These are phyloP conservation scores for Tretioscincus oriximinensis DNA, from an alignment of 2,113 vertebrate genomes.

Conservation along the genomic window DNA sequence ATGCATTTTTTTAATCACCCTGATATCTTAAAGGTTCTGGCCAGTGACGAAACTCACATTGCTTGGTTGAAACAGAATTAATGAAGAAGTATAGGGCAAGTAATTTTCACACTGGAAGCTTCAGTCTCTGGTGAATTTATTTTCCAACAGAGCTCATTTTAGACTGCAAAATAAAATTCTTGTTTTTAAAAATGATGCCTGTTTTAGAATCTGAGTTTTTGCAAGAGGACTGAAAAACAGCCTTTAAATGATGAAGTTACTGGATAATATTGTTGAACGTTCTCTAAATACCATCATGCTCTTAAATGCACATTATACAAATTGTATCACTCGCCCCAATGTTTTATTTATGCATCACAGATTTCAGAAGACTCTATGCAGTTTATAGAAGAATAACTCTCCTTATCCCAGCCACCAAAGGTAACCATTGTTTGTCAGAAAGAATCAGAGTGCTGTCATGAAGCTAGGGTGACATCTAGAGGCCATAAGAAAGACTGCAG, in stretches of 20 bases:
- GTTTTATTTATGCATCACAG: no score
- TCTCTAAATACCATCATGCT: slow-evolving; percentile 19
- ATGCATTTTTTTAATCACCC: slow-evolving; percentile 3
- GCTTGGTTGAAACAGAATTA: slow-evolving; percentile 24
- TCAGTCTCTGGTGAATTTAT: slow-evolving; percentile 33
- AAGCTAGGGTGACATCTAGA: no score
- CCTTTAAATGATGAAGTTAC: slow-evolving; percentile 29
- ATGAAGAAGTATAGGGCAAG: slow-evolving; percentile 30
- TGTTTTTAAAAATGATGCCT: slow-evolving; percentile 45
- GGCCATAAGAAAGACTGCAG: no score
- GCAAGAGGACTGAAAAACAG: slow-evolving; percentile 39
- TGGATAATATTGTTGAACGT: slow-evolving; percentile 26
- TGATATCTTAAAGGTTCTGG: slow-evolving; percentile 8
- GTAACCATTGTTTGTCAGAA: no score
- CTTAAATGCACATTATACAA: slow-evolving; percentile 34
- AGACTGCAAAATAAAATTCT: slow-evolving; percentile 31
- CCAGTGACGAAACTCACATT: slow-evolving; percentile 9
- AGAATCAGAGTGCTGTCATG: no score
- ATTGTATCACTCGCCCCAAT: not conserved
- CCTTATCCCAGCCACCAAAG: no score
- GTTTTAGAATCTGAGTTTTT: slow-evolving; percentile 48
- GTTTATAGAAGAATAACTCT: no score
- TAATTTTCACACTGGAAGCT: slow-evolving; percentile 30
- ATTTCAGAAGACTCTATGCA: no score
- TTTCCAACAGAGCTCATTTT: slow-evolving; percentile 57